Base-by-base conservation (phyloP, 1,140 invertebrate genomes). In the Diorhabda sublineata region DNA sequence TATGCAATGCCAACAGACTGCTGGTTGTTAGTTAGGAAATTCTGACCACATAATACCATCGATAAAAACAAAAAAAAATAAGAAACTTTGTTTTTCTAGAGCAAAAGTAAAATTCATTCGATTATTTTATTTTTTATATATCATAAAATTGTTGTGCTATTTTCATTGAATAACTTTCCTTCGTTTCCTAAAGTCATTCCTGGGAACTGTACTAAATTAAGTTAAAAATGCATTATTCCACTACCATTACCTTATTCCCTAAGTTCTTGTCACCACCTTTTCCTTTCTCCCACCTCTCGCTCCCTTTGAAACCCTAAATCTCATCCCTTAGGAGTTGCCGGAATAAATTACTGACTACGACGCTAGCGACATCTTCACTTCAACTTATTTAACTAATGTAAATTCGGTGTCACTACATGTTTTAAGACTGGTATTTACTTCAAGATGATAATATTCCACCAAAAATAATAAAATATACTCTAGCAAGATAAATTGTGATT, bases 301-400 rank as follows among this genome's bases (percentile, higher is more conserved):
- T n/a, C 47, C 4, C 26, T 26, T 26, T 4, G 47, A 52, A 52
- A 8, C 47, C 47, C 47, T n/a, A 52, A 52, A 52, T 52, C 47
- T 52, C 47, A 3, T 52, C 47, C 47, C 47, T 4, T 3, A 52
- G 47, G 47, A 52, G 47, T 52, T 52, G 47, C 47, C 47, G 47
- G 47, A 52, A 52, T 52, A 52, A 52, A 52, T 52, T 52, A 52
- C 47, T n/a, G n/a, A 52, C 47, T 52, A 52, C 47, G 47, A 52
- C 47, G 47, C 47, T n/a, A 52, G 47, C 47, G 47, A 52, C 47
- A 52, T 52, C 47, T 52, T 52, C 47, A 52, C 47, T 52, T 52
- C 47, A 52, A 52, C 47, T 52, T 52, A 52, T 52, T 52, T 52
- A 26, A 26, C 26, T 26, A 52, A 52, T 52, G 47, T 52, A 52